phyloP scores from a whole-genome alignment of 2,113 vertebrate species.

The Paramormyrops kingsleyae region DNA sequence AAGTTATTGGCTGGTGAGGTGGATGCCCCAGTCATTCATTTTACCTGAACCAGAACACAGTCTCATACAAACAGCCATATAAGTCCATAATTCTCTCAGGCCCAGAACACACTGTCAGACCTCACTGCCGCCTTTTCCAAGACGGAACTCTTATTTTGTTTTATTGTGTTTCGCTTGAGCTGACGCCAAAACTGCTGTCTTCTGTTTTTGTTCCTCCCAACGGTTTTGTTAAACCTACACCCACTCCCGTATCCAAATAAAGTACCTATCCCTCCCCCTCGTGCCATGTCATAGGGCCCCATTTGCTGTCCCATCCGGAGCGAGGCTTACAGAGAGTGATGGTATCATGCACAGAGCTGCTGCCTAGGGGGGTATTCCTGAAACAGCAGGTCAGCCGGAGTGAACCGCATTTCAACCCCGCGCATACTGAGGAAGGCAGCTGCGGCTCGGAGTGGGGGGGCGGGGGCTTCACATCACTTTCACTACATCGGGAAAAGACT shows the following conservation, averaged over 20 bases:
- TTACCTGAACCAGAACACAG: background rate
- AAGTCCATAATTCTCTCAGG: background rate
- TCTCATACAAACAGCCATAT: background rate
- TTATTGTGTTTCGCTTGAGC: background rate
- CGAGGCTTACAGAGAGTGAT: background rate
- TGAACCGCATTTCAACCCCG: background rate
- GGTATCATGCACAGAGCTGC: background rate
- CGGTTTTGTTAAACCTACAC: background rate
- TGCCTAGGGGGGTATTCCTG: background rate
- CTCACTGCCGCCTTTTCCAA: background rate
- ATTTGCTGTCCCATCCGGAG: background rate
- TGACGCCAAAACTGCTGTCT: background rate
- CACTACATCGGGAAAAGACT: background rate
- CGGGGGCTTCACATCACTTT: background rate
- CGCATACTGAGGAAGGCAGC: background rate
- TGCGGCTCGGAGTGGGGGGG: background rate
- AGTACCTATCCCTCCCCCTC: background rate
- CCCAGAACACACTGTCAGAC: background rate
- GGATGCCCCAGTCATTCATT: background rate
- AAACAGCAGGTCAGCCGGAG: background rate
- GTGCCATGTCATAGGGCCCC: background rate
- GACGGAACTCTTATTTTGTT: background rate
- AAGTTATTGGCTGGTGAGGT: background rate
- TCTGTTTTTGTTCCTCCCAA: background rate
- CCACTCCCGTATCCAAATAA: background rate